Percentiles rank a stretch among this genome's conserved stretches.
Conservation (phyloP, 2,888 invertebrate genomes). For the Mythimna lalbum region DNA sequence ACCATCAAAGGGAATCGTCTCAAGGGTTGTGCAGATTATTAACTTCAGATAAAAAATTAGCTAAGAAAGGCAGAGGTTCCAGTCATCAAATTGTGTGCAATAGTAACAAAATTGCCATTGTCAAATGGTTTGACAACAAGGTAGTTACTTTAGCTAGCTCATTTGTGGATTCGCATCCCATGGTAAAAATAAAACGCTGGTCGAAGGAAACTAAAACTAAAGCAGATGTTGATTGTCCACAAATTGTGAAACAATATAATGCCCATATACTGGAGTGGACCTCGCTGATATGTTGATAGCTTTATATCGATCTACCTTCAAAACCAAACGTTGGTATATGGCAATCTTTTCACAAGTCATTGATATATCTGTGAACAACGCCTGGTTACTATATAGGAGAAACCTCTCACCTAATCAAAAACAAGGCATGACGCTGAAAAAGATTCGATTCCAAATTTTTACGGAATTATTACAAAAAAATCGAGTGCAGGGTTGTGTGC, state of each 20-base stretch:
- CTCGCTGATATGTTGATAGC: constrained; percentile 50
- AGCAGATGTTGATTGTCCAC: constrained; percentile 7
- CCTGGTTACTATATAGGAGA: constrained; percentile 10
- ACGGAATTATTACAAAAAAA: too few species aligned
- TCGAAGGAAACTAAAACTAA: not conserved
- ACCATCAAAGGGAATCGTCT: constrained; percentile 8
- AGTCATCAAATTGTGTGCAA: not conserved
- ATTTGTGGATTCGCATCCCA: not conserved
- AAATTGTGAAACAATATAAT: constrained; percentile 52
- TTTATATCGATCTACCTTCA: constrained; percentile 26
- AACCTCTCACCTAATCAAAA: too few species aligned
- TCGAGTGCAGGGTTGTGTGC: too few species aligned
- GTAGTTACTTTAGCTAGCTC: constrained; percentile 5
- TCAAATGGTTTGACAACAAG: constrained; percentile 12
- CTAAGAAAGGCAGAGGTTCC: constrained; percentile 4
- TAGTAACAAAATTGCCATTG: not conserved
- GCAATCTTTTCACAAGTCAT: not conserved
- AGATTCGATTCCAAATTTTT: not conserved
- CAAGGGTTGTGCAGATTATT: constrained; percentile 1
- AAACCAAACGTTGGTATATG: constrained; percentile 24
- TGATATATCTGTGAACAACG: constrained; percentile 17
- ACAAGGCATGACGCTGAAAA: too few species aligned
- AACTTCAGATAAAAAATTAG: not conserved
- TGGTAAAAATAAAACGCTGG: constrained; percentile 5
- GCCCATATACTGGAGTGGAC: constrained; percentile 31